These are phyloP conservation scores for Gadopsis bispinosus DNA, from an alignment of 2,797 vertebrate genomes.

Conservation along the genomic window DNA sequence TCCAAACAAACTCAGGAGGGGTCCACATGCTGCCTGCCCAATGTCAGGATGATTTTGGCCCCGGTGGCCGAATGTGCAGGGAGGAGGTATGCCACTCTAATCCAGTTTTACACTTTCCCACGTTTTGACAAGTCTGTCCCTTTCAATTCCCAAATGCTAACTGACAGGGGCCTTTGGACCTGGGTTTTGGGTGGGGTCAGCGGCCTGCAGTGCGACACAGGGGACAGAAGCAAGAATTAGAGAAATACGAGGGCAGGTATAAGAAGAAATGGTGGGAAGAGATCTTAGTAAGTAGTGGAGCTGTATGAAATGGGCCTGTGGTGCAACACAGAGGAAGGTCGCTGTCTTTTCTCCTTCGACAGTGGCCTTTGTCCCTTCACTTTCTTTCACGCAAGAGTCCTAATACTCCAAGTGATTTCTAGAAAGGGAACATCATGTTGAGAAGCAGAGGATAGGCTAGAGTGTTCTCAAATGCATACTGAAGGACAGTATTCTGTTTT, in stretches of 20 bases:
- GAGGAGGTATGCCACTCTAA: constrained; percentile 60
- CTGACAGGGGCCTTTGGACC: constrained; percentile 61
- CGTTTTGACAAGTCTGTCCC: constrained; percentile 71
- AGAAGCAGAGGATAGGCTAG: not conserved
- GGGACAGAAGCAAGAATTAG: constrained; percentile 39
- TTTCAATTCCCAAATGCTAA: constrained; percentile 72
- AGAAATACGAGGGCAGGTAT: constrained; percentile 52
- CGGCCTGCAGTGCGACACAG: constrained; percentile 54
- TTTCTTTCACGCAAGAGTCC: constrained; percentile 30
- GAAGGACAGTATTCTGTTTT: not conserved
- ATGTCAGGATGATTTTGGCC: constrained; percentile 70
- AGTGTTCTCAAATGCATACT: constrained; percentile 6
- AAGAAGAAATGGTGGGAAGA: constrained; percentile 1
- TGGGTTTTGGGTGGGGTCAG: constrained; percentile 43
- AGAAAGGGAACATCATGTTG: constrained; percentile 15
- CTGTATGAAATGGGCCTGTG: constrained; percentile 31
- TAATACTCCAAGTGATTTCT: constrained; percentile 19
- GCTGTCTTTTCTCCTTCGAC: constrained; percentile 39
- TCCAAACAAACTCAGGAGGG: constrained; percentile 42
- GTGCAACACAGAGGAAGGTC: constrained; percentile 34
- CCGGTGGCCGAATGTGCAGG: constrained; percentile 34
- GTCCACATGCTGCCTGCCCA: constrained; percentile 56
- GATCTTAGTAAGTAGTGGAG: constrained; percentile 14
- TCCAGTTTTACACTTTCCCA: constrained; percentile 72
- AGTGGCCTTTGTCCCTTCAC: constrained; percentile 34